A percentile compares a stretch with the other conserved stretches of the same genome.
Evolutionary conservation across 1,140 invertebrate species (phyloP).

Genomic region (Drosophila virilis): DNA sequence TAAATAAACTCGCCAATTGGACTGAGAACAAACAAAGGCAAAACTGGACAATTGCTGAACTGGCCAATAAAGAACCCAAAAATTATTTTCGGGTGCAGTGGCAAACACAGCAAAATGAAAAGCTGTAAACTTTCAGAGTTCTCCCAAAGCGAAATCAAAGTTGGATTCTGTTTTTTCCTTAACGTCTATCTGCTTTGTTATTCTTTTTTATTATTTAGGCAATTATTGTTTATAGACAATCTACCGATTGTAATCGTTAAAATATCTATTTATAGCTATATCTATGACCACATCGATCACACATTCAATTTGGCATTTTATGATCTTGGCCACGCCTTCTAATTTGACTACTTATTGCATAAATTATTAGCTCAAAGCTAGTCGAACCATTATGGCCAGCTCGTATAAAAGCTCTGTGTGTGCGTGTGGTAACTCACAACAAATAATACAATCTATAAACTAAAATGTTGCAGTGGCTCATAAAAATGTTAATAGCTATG

Average conservation of each 20-base stretch:
- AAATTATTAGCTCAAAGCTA: constrained; percentile 11
- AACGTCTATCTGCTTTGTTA: constrained; percentile 4
- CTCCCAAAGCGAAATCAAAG: constrained; percentile 31
- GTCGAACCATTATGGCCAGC: constrained; percentile 39
- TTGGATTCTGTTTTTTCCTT: neutral
- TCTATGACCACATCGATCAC: constrained; percentile 7
- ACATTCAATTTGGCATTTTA: constrained; percentile 36
- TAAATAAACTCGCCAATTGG: constrained; percentile 41
- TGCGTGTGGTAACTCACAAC: constrained; percentile 31
- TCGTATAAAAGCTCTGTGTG: constrained; percentile 18
- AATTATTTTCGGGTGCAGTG: neutral
- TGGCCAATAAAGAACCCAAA: neutral
- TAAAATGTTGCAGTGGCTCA: constrained; percentile 35
- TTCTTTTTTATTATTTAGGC: constrained; percentile 7
- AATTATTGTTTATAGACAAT: neutral
- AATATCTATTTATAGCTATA: constrained; percentile 18
- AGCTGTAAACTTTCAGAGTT: constrained; percentile 38
- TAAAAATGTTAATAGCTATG: constrained; percentile 58
- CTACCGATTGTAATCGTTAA: neutral
- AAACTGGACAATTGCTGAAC: constrained; percentile 11
- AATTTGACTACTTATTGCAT: constrained; percentile 30
- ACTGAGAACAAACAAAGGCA: constrained; percentile 4
- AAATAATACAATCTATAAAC: constrained; percentile 40
- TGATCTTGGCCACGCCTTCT: constrained; percentile 20
- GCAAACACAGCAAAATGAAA: constrained; percentile 16